Base-by-base conservation (phyloP, 1,140 invertebrate genomes). In the Brachionus paranguensis region DNA sequence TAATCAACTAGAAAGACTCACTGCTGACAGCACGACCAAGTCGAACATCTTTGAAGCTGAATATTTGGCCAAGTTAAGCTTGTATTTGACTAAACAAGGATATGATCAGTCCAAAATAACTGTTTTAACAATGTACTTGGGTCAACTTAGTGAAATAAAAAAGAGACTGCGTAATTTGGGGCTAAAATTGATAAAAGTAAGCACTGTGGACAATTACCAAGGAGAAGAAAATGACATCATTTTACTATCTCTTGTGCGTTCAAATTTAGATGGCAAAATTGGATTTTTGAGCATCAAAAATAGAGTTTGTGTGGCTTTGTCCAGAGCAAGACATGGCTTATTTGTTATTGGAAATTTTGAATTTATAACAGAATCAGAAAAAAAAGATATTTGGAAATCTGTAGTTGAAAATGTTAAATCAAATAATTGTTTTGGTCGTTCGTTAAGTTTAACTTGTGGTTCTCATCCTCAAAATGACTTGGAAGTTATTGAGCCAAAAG, bases 171-270 rank as follows among this genome's bases (percentile, higher is more conserved):
- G 43, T 41, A 29, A 14, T 24, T 17, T 64, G n/a, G 27, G 37
- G 1, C 12, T 81, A 27, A 45, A 64, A 12, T 20, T n/a, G 12
- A 37, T 81, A 4, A 81, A 81, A 81, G 24, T 60, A 12, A 81
- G 37, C n/a, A 85, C 85, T 10, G 85, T 50, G 43, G 85, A 43
- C 64, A 86, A 50, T 87, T 95, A 92, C 87, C 94, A 95, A 91
- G 94, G 95, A 0, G 93, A 95, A 88, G 95, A 96, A 88, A 93
- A 92, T 55, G 92, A 94, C 85, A 94, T 96, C 41, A 93, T 96
- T 81, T 86, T 96, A 2, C 87, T 96, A 8, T 95, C 95, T 0
- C 89, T 96, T 3, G 94, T 96, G 0, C 89, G 95, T 84, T 95
- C 93, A 87, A 89, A 89, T 85, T 93, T 93, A 86, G 85, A 88